Conservation (phyloP, 2,888 invertebrate species). For the Rhingia campestris region DNA sequence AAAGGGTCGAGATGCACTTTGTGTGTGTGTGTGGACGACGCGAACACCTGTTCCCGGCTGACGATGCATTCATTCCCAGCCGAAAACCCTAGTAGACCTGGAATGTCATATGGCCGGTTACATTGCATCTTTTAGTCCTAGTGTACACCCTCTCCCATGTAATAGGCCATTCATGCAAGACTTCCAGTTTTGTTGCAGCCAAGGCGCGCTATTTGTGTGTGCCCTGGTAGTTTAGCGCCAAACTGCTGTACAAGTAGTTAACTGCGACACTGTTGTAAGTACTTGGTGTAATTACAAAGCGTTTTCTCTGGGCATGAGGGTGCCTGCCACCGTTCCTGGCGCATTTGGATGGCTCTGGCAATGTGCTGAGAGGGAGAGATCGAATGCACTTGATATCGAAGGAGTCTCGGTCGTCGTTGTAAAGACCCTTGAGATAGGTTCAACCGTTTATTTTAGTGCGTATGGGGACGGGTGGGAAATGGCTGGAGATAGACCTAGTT, state of each 20-base stretch:
- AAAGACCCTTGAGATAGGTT: constrained; percentile 74
- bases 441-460: constrained; percentile 56
- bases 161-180: constrained; percentile 69
- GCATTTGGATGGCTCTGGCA: constrained; percentile 3
- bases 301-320: constrained; percentile 63
- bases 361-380: constrained; percentile 54
- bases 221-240: constrained; percentile 73
- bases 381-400: constrained; percentile 67
- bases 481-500: constrained; percentile 66
- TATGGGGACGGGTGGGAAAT: neutral
- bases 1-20: constrained; percentile 60
- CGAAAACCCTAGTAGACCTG: constrained; percentile 55
- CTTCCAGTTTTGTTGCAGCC: constrained; percentile 22
- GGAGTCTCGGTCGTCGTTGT: constrained; percentile 43
- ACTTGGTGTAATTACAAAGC: constrained; percentile 72
- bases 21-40: constrained; percentile 20
- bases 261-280: constrained; percentile 74
- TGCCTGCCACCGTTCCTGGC: constrained; percentile 43
- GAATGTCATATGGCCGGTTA: constrained; percentile 67
- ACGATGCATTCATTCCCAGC: constrained; percentile 45
- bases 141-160: constrained; percentile 53
- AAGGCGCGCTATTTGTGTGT: constrained; percentile 45
- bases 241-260: constrained; percentile 75
- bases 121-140: constrained; percentile 48
- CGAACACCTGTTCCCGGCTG: constrained; percentile 69